Base-by-base conservation (phyloP, 2,113 vertebrate genomes). In the Tricholaema leucomelas region DNA sequence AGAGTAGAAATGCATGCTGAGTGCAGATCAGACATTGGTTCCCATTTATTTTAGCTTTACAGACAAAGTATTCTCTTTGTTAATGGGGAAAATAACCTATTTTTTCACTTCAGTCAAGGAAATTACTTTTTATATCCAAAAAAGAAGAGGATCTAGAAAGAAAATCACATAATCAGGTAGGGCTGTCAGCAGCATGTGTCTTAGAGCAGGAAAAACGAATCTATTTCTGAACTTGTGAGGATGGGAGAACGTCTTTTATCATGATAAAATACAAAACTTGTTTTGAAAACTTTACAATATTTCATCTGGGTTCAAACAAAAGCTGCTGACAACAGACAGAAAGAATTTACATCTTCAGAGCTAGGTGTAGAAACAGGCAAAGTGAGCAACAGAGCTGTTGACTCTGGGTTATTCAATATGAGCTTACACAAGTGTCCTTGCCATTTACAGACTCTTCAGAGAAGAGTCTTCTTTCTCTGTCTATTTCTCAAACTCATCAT, bases 221-320 rank as follows among this genome's bases (percentile, higher is more conserved):
- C n/a, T 94, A 91, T 93, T 95, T 95, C 91, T 95, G 76, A 91
- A 90, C 35, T 30, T 81, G 76, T 78, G 91, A 92, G 63, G 70
- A 73, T 91, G 27, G 61, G 38, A 93, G 54, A 91, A 78, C 31
- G 56, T 61, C 87, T 96, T 94, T 97, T 84, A 92, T 94, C 91
- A 87, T 64, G 69, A 76, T 86, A 85, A 96, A 96, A 94, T 75
- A 93, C n/a, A 87, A 79, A 96, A 90, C 64, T 91, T 92, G 85
- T 89, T 93, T 96, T 97, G 91, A 94, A 95, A 94, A 91, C 87
- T 88, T 94, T 87, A 91, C 94, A 88, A 38, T 88, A 95, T 95
- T 92, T 88, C 58, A 91, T 79, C 75, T 76, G 74, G 84, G 86
- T 92, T 95, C 81, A 95, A 96, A 94, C 70, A 92, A 95, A 92